Conservation (phyloP, 2,113 vertebrate genomes). For the Rousettus leschenaultii region DNA sequence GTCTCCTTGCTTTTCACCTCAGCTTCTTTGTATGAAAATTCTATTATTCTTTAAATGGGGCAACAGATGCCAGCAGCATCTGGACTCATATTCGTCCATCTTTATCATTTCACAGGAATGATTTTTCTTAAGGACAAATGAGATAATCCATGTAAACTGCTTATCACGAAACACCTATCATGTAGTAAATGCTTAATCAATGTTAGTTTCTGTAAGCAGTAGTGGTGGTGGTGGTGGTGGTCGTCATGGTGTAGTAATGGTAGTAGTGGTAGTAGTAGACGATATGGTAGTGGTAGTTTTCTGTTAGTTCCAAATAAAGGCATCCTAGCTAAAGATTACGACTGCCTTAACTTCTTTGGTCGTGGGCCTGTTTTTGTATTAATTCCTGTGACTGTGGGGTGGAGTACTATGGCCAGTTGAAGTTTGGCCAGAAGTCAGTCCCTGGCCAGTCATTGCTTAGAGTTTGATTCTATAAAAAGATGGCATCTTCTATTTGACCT, state of each 20-base stretch:
- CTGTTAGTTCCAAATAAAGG: neutral
- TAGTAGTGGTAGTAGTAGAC: neutral
- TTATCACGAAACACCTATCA: neutral
- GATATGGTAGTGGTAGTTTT: neutral
- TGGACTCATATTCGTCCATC: neutral
- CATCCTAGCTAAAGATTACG: neutral
- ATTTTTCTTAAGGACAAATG: neutral
- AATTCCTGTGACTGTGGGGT: neutral
- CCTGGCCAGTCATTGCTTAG: neutral
- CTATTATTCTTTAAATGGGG: neutral
- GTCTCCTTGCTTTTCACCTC: neutral
- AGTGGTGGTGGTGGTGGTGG: neutral
- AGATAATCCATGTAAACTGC: neutral
- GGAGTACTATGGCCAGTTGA: neutral
- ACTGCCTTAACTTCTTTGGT: neutral
- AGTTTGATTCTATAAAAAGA: neutral
- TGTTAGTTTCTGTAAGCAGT: neutral
- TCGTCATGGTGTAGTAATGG: neutral
- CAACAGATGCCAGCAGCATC: neutral
- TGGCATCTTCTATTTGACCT: neutral
- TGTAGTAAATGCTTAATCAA: neutral
- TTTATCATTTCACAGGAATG: neutral
- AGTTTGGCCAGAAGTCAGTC: neutral
- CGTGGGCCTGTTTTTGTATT: neutral
- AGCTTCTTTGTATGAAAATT: neutral